These are phyloP conservation scores for Orchesella flavescens DNA, from an alignment of 2,888 invertebrate species.

Conservation along the genomic window DNA sequence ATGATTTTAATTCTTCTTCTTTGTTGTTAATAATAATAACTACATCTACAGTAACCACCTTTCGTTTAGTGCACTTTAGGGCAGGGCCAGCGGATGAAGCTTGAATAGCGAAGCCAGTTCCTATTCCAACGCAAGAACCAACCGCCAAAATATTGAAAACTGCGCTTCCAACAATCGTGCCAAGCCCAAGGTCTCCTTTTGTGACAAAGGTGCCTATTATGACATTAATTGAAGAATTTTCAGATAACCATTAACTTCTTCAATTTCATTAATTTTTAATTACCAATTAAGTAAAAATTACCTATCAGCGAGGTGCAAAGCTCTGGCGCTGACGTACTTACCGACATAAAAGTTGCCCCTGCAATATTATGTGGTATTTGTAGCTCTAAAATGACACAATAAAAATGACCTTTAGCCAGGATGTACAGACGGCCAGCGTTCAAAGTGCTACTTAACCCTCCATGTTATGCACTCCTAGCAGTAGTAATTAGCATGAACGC, in stretches of 20 bases:
- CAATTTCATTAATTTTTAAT: not conserved
- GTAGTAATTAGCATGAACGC: too few species aligned
- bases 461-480: too few species aligned
- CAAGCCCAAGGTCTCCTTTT: slow-evolving; percentile 82
- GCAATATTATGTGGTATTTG: slow-evolving; percentile 91
- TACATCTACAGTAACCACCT: too few species aligned
- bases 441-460: too few species aligned
- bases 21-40: too few species aligned
- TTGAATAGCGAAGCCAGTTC: slow-evolving; percentile 60
- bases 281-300: too few species aligned
- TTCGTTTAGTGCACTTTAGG: too few species aligned
- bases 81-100: not conserved
- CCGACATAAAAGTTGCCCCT: slow-evolving; percentile 81
- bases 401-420: too few species aligned
- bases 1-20: too few species aligned
- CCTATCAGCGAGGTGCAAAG: slow-evolving; percentile 84
- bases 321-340: slow-evolving; percentile 32
- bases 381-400: slow-evolving; percentile 80
- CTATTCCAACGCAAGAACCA: slow-evolving; percentile 72
- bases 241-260: not conserved
- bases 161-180: slow-evolving; percentile 73
- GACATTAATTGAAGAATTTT: not conserved
- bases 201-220: slow-evolving; percentile 81
- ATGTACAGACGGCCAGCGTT: too few species aligned
- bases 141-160: slow-evolving; percentile 74